phyloP scores from a whole-genome alignment of 2,113 vertebrate genomes.

The Leucoraja erinaceus region DNA sequence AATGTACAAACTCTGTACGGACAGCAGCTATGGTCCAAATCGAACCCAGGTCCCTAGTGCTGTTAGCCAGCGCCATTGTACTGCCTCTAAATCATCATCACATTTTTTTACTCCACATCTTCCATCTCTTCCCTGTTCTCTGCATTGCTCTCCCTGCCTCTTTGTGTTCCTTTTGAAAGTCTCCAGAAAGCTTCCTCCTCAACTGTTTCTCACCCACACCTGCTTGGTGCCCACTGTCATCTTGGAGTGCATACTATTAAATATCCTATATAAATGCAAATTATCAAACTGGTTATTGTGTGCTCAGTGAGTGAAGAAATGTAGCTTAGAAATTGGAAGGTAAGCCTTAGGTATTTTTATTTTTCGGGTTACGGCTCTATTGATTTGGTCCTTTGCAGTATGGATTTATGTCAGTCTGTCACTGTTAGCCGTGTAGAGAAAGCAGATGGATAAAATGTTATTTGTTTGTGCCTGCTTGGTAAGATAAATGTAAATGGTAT shows the following conservation, averaged over 20 bases:
- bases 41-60: too few species aligned
- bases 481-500: slow-evolving; percentile 36
- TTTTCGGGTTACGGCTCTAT: slow-evolving; percentile 53
- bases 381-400: slow-evolving; percentile 53
- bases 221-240: not conserved
- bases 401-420: slow-evolving; percentile 51
- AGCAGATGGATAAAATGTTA: slow-evolving; percentile 51
- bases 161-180: not conserved
- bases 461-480: slow-evolving; percentile 53
- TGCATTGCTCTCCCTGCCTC: too few species aligned
- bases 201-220: not conserved
- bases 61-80: too few species aligned
- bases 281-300: not conserved
- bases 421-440: slow-evolving; percentile 50
- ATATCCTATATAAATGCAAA: slow-evolving; percentile 4
- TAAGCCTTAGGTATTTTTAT: not conserved
- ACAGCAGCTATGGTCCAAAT: too few species aligned
- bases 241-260: not conserved
- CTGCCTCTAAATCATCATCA: too few species aligned
- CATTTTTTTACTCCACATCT: not conserved
- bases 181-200: not conserved
- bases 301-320: not conserved
- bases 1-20: too few species aligned
- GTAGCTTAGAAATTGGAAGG: not conserved
- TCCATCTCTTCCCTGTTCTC: not conserved